Base-by-base conservation (phyloP, 2,888 invertebrate genomes). In the Xestia ashworthii region DNA sequence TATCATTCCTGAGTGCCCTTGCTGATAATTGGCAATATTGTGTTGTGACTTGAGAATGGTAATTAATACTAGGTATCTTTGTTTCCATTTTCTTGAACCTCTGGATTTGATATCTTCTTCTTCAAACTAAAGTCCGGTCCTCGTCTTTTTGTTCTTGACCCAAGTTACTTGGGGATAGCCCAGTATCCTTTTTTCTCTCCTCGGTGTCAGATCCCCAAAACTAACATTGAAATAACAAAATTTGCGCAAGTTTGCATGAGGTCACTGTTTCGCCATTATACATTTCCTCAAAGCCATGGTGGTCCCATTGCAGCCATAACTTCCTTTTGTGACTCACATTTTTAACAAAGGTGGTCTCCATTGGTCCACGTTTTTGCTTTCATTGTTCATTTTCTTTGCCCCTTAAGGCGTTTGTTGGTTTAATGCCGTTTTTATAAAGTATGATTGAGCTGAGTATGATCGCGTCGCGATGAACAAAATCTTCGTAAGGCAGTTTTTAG, bases 271-370 rank as follows among this genome's bases (percentile, higher is more conserved):
- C 78, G 65, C 75, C 65, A 83, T 77, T 73, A n/a, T 73, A 62
- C 78, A 76, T 76, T 77, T 70, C 44, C 50, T 76, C 46, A 60
- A 81, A 77, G 53, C 70, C 73, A 76, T 77, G 85, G 79, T 76
- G 79, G 76, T 76, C 74, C 68, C 75, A 74, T 74, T 80, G 72
- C 19, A 80, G 50, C 77, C 71, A 81, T 82, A 78, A 76, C 77
- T 81, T 74, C 70, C 78, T 76, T 79, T 83, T 75, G 74, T 81
- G 85, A 82, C 77, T 84, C 85, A 84, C 70, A 74, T 81, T 79
- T 84, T 81, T 78, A 87, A 88, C 89, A 87, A 87, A 87, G 82
- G 84, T 76, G 80, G 68, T 67, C 76, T 76, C 71, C 83, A 65
- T 73, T 66, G 46, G 71, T 50, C 73, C 58, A 9, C 70, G 62